phyloP scores from a whole-genome alignment of 2,888 invertebrate species.

The Micoletzkya japonica region DNA sequence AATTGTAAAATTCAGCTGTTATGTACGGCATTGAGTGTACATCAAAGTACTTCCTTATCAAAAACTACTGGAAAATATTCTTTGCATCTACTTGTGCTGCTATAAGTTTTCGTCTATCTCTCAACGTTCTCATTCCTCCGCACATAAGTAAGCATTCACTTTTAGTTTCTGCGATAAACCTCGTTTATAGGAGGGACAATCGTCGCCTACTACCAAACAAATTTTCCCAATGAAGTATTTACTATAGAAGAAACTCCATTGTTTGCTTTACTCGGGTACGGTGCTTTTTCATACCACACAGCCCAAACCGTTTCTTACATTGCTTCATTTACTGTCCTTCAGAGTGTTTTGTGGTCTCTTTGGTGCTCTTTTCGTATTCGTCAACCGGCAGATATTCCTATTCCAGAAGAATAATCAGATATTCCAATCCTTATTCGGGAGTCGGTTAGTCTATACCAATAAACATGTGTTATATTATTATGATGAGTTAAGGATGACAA shows the following conservation, averaged over 20 bases:
- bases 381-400: constrained; percentile 21
- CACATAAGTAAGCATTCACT: constrained; percentile 23
- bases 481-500: constrained; percentile 32
- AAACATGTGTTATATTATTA: background rate
- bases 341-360: constrained; percentile 27
- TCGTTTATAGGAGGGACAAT: constrained; percentile 27
- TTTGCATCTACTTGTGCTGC: constrained; percentile 96
- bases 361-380: constrained; percentile 27
- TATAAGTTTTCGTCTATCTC: constrained; percentile 81
- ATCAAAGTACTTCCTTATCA: constrained; percentile 93
- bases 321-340: no score
- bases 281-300: background rate
- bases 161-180: background rate
- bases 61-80: constrained; percentile 94
- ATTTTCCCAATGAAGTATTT: constrained; percentile 28
- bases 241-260: constrained; percentile 26
- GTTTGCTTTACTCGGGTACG: constrained; percentile 24
- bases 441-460: constrained; percentile 15
- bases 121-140: constrained; percentile 19
- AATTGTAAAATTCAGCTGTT: constrained; percentile 39
- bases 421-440: constrained; percentile 16
- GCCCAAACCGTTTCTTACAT: no score
- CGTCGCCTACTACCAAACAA: constrained; percentile 31
- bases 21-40: constrained; percentile 98
- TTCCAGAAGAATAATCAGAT: constrained; percentile 25